Evolutionary conservation across 1,140 invertebrate genomes (phyloP), one percentile per base, ranked within the genome.

Genomic region (Oppia nitens): DNA sequence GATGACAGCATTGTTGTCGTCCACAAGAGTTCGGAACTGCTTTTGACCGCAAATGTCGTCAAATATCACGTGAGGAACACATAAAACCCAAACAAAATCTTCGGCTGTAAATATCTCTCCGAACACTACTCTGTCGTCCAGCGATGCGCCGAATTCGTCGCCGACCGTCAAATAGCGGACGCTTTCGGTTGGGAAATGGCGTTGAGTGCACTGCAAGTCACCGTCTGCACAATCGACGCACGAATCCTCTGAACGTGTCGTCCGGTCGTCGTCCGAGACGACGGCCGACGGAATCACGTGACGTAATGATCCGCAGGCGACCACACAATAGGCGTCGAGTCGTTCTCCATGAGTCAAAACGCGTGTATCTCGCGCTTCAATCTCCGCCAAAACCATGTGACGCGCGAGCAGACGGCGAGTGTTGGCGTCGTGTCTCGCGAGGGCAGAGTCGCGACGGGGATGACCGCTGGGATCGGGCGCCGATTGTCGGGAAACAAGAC

Each of bases 21-120:
- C 56, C 17, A 17, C 20, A n/a, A 57, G 48, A 6, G 47, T 57
- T 52, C 50, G 48, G 47, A 57, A 57, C 20, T 45, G n/a, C 56
- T 57, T 57, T 25, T 57, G 47, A 3, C 56, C 56, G 32, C 56
- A 57, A 20, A 57, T 57, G 47, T 57, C 40, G 28, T 57, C 56
- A 57, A 57, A 57, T 45, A 57, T 57, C n/a, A 49, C 47, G 50
- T 57, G 56, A 11, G 56, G 56, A 21, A 57, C 56, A 28, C 56
- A 57, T 49, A 57, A 45, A 49, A 57, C 56, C 56, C 56, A 57
- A 20, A 57, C 56, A 57, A 57, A 57, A 24, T 57, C 26, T 45
- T 57, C 56, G 28, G 48, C 50, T 12, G 56, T 57, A 32, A 57
- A 57, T 17, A 57, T 57, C 29, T 57, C 56, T 32, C 56, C 56